These are phyloP conservation scores for Drosophila kohkoa DNA, from an alignment of 1,140 invertebrate species.

Conservation along the genomic window DNA sequence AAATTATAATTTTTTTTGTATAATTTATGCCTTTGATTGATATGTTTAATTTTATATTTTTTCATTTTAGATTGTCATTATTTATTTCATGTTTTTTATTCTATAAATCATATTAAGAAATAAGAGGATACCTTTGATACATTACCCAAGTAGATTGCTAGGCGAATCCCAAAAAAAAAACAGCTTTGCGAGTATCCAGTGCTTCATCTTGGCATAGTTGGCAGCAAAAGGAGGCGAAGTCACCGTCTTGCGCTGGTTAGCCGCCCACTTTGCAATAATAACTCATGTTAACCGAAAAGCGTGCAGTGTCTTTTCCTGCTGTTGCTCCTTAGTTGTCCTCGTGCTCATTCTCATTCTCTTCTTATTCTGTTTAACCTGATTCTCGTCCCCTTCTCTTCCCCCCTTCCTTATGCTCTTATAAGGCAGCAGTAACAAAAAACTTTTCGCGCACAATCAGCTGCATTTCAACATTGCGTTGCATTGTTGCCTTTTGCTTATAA, in stretches of 20 bases:
- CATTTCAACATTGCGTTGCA: slow-evolving; percentile 78
- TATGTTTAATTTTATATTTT: too few relatives aligned
- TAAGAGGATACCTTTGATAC: too few relatives aligned
- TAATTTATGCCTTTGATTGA: too few relatives aligned
- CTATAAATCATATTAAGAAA: too few relatives aligned
- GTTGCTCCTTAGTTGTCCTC: slow-evolving; percentile 15
- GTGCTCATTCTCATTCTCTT: slow-evolving; percentile 24
- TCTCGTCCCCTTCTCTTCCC: background rate
- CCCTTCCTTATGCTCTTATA: background rate
- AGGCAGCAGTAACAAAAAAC: slow-evolving; percentile 63
- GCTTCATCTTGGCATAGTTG: slow-evolving; percentile 68
- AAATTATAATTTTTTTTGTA: too few relatives aligned
- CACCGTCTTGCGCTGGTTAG: slow-evolving; percentile 30
- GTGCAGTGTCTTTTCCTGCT: slow-evolving; percentile 64
- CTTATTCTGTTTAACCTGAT: slow-evolving; percentile 21
- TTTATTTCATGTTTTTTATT: too few relatives aligned
- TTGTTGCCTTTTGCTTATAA: slow-evolving; percentile 80
- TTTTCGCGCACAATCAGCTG: slow-evolving; percentile 82
- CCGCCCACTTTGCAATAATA: slow-evolving; percentile 68
- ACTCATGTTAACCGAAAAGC: slow-evolving; percentile 80
- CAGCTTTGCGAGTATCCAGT: slow-evolving; percentile 5
- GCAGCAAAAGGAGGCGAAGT: slow-evolving; percentile 23
- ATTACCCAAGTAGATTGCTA: slow-evolving; percentile 14
- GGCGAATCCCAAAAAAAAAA: slow-evolving; percentile 15
- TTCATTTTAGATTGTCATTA: too few relatives aligned